Base-by-base conservation (phyloP, 2,113 vertebrate genomes). In the Eublepharis macularius region DNA sequence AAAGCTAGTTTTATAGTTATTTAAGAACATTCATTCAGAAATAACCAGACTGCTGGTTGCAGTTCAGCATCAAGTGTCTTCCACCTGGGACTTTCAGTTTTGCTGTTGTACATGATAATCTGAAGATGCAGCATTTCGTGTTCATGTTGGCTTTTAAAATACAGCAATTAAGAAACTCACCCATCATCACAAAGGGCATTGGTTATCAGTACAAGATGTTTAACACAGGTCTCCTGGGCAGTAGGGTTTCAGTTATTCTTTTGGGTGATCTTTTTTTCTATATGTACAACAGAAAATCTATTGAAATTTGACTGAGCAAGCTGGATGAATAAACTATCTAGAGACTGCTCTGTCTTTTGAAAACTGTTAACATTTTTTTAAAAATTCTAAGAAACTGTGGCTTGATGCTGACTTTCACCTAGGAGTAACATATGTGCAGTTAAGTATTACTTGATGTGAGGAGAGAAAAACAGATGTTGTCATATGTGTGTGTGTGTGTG, bases 371-470 rank as follows among this genome's bases (percentile, higher is more conserved):
- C 60, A n/a, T 29, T 60, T 60, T 60, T 63, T 24, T 3, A 63
- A 66, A 21, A 49, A 36, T 21, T 24, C n/a, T 36, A 21, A 77
- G 34, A 39, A 63, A 63, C 24, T 7, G 57, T 63, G 60, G 26
- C 60, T 63, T 63, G 60, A 63, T 47, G 2, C 82, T 60, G 77
- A 75, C 4, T 88, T 81, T 90, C 75, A 77, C 69, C 73, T 86
- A 81, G 70, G 90, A 92, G 89, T 73, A 75, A 36, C 41, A 90
- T 43, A 85, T 83, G 60, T 88, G 82, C 12, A 70, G 77, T 88
- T 85, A 90, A 81, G 72, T 17, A 7, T 49, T 90, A 36, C 87
- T 92, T 81, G 32, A 88, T 21, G 41, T 90, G 26, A 63, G 21
- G 60, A 26, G 21, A 60, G 21, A 21, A 63, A 63, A 63, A 63